These are phyloP conservation scores for Antheraea yamamai DNA, from an alignment of 2,888 invertebrate species.

Conservation along the genomic window DNA sequence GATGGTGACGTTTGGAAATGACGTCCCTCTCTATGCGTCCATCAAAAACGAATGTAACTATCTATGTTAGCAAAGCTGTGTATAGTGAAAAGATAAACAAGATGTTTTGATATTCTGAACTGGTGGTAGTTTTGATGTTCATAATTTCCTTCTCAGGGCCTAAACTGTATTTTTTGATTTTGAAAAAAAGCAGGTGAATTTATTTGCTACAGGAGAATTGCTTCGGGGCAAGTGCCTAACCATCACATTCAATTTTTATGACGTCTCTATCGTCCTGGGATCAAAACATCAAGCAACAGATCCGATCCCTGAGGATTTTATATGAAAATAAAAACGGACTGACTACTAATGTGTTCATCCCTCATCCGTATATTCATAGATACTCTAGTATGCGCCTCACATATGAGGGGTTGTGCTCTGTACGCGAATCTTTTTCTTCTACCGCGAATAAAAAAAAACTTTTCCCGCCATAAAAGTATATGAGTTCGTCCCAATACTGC, in stretches of 20 bases:
- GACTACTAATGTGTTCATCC: conserved; percentile 62
- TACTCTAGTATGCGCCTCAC: conserved; percentile 63
- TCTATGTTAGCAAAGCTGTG: too few relatives aligned
- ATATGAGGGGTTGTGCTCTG: conserved; percentile 50
- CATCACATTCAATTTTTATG: conserved; percentile 32
- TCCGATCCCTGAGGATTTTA: conserved; percentile 46
- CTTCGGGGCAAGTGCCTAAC: conserved; percentile 29
- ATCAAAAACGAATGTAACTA: too few relatives aligned
- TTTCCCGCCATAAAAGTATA: conserved; percentile 78
- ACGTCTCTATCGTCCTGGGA: conserved; percentile 34
- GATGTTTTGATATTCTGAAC: too few relatives aligned
- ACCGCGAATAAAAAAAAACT: conserved; percentile 76
- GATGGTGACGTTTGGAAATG: too few relatives aligned
- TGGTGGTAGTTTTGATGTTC: too few relatives aligned
- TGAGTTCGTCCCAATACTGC: conserved; percentile 79
- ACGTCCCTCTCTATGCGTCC: too few relatives aligned
- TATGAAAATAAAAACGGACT: conserved; percentile 52
- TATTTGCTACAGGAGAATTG: conserved; percentile 18
- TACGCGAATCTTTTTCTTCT: conserved; percentile 73
- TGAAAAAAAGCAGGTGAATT: background rate
- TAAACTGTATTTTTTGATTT: background rate
- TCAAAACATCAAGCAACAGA: conserved; percentile 39
- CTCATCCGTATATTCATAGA: conserved; percentile 55
- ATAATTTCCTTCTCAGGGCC: too few relatives aligned
- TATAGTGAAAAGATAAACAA: too few relatives aligned